Base-by-base conservation (phyloP, 2,888 invertebrate species). In the Rhodophaea formosa region DNA sequence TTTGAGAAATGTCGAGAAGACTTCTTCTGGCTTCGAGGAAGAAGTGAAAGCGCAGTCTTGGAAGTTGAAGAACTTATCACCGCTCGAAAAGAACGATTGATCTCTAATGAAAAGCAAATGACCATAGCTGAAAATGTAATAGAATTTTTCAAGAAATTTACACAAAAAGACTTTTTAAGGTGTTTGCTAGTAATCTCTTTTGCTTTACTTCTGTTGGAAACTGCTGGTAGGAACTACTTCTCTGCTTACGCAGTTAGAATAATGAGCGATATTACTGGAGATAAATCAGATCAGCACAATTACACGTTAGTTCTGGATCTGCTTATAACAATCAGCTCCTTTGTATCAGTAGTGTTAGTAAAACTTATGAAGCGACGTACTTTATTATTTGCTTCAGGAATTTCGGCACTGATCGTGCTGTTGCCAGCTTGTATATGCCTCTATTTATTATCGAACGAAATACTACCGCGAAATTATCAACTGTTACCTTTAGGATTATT, bases 11-110 rank as follows among this genome's bases (percentile, higher is more conserved):
- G 93, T 0, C 82, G 88, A 60, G 67, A 78, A 7, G 79, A 91
- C 0, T 91, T 93, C 32, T 79, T 82, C 53, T 92, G 86, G 79
- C 84, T 92, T 55, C 77, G 93, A 55, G 93, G 92, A 8, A 66
- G 71, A 15, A 60, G 44, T 5, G 59, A 66, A 10, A 58, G 64
- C 16, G 58, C 71, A 0, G 58, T 42, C 16, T 62, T 51, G 17
- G 74, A 76, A 53, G 60, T 72, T 3, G 60, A 70, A n/a, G 63
- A 66, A 10, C 15, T 73, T 23, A 66, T 73, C 15, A 60, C 47
- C 39, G 67, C 67, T n/a, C 74, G 74, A 42, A 69, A 62, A 58
- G 59, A 62, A 12, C 59, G 61, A 45, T 29, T 54, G 3, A 30
- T 45, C 3, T 57, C 57, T 1, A 14, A 12, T 7, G 14, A 47